Percentiles rank a stretch among this genome's conserved stretches.
Evolutionary conservation across 2,113 vertebrate genomes (phyloP).

Genomic region (Protobothrops flavoviridis): DNA sequence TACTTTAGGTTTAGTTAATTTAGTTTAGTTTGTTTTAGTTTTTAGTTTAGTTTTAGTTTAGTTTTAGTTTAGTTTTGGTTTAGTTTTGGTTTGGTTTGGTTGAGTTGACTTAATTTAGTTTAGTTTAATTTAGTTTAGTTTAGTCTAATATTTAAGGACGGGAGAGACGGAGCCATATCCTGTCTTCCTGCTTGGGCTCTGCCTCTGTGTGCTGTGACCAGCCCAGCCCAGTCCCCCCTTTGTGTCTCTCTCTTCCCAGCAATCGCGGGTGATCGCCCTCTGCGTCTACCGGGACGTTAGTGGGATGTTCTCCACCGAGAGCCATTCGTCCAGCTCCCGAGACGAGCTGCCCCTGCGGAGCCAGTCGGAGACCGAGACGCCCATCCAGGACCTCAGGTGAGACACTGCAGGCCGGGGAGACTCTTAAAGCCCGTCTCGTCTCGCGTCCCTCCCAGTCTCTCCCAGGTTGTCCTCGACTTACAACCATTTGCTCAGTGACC

Average conservation of each 20-base stretch:
- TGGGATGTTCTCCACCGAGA: conserved; percentile 91
- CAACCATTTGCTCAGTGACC: not conserved
- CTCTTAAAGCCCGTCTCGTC: not conserved
- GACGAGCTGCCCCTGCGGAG: conserved; percentile 71
- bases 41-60: too few species aligned
- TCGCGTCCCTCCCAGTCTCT: not conserved
- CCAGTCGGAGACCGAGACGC: conserved; percentile 75
- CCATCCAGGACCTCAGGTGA: conserved; percentile 85
- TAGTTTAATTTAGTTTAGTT: too few species aligned
- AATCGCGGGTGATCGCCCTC: conserved; percentile 82
- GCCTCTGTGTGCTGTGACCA: too few species aligned
- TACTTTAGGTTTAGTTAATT: too few species aligned
- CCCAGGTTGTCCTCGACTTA: not conserved
- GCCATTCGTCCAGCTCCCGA: conserved; percentile 72
- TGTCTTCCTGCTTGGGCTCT: too few species aligned
- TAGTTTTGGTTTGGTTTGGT: too few species aligned
- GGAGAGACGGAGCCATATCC: not conserved
- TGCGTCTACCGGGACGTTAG: conserved; percentile 88
- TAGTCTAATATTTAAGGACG: not conserved
- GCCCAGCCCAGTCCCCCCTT: accelerated
- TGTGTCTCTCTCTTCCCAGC: conserved; percentile 57
- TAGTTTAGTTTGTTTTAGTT: too few species aligned
- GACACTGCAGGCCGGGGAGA: not conserved
- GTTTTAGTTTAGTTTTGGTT: too few species aligned
- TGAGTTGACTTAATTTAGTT: too few species aligned